Conservation (phyloP, 2,888 invertebrate genomes). For the Tetranychus piercei region DNA sequence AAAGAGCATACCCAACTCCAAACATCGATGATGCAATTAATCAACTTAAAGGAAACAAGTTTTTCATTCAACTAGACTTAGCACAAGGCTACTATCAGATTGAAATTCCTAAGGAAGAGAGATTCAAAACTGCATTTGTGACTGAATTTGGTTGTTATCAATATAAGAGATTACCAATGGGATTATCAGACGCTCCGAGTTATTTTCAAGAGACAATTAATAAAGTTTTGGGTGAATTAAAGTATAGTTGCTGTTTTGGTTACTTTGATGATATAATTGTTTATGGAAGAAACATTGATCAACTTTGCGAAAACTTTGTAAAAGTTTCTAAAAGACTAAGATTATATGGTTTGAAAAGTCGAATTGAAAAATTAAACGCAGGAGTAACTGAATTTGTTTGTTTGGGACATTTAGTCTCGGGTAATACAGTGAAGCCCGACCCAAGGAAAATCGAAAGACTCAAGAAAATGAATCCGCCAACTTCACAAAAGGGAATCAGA, state of each 20-base stretch:
- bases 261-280: not conserved
- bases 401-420: not conserved
- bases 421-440: not conserved
- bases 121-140: not conserved
- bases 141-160: not conserved
- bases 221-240: not conserved
- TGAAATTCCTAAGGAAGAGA: not conserved
- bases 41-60: not conserved
- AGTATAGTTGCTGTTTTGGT: not conserved
- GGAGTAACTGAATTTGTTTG: not conserved
- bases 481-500: not conserved
- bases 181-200: not conserved
- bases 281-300: not conserved
- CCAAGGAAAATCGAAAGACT: not conserved
- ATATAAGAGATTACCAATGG: conserved; percentile 1
- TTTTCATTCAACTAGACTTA: not conserved
- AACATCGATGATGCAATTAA: not conserved
- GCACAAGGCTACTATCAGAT: not conserved
- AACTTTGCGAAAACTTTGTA: not conserved
- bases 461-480: not conserved
- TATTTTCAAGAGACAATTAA: not conserved
- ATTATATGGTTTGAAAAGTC: not conserved
- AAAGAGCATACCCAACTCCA: not conserved
- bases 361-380: not conserved
- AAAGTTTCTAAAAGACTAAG: not conserved